phyloP scores from a whole-genome alignment of 2,113 vertebrate species.

The Austrofundulus limnaeus region DNA sequence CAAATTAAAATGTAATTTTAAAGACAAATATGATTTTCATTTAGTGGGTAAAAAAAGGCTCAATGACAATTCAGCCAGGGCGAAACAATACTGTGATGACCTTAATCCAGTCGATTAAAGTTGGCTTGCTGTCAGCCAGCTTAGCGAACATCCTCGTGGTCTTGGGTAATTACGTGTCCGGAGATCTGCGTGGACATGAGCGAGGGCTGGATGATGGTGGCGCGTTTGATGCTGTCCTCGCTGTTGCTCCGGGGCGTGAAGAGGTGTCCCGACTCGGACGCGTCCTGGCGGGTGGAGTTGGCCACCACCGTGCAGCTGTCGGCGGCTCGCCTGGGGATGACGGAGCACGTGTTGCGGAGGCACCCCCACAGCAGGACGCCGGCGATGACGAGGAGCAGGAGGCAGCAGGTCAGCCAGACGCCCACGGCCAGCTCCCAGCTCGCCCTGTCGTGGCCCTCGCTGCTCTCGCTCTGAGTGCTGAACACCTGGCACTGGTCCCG shows the following conservation, averaged over 20 bases:
- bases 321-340: slow-evolving; percentile 36
- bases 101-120: slow-evolving; percentile 57
- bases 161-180: slow-evolving; percentile 35
- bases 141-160: slow-evolving; percentile 62
- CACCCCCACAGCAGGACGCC: slow-evolving; percentile 84
- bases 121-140: slow-evolving; percentile 51
- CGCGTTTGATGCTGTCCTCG: slow-evolving; percentile 60
- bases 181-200: slow-evolving; percentile 48
- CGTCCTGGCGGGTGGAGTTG: slow-evolving; percentile 9
- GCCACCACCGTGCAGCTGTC: slow-evolving; percentile 24
- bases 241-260: slow-evolving; percentile 50
- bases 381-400: slow-evolving; percentile 82
- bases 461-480: slow-evolving; percentile 75
- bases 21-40: slow-evolving; percentile 34
- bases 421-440: slow-evolving; percentile 84
- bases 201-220: slow-evolving; percentile 64
- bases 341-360: slow-evolving; percentile 77
- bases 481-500: slow-evolving; percentile 86
- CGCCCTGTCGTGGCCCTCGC: slow-evolving; percentile 47
- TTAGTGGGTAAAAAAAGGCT: slow-evolving; percentile 29
- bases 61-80: slow-evolving; percentile 3
- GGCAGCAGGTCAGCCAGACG: slow-evolving; percentile 86
- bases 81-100: slow-evolving; percentile 52
- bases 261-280: slow-evolving; percentile 12
- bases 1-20: slow-evolving; percentile 1